phyloP scores from a whole-genome alignment of 2,113 vertebrate species.

The Pyxicephalus adspersus region DNA sequence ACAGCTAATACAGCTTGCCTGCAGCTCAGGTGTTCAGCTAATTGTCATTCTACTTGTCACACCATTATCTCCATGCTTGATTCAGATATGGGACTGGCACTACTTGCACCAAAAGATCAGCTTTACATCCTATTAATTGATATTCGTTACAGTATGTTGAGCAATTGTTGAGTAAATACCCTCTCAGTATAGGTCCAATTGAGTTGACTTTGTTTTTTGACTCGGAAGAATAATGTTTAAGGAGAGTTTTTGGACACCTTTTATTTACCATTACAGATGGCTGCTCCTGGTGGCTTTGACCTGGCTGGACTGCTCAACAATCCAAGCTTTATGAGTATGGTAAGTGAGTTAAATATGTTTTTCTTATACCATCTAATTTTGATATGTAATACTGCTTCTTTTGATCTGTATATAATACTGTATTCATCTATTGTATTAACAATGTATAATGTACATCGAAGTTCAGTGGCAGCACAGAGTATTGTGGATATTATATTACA shows the following conservation, averaged over 20 bases:
- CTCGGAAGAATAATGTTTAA: not conserved
- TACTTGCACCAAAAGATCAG: too few relatives aligned
- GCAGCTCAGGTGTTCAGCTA: too few relatives aligned
- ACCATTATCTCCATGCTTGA: too few relatives aligned
- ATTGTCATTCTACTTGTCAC: too few relatives aligned
- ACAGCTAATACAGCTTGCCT: too few relatives aligned
- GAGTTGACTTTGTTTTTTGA: not conserved
- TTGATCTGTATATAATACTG: not conserved
- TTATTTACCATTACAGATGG: constrained; percentile 70
- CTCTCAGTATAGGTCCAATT: too few relatives aligned
- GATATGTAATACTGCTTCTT: not conserved
- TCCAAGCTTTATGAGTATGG: constrained; percentile 96
- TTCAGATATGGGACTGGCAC: too few relatives aligned
- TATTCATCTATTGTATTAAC: too few relatives aligned
- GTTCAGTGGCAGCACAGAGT: not conserved
- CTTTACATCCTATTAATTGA: too few relatives aligned
- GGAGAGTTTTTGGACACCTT: not conserved
- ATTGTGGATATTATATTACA: too few relatives aligned
- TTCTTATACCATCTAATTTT: not conserved
- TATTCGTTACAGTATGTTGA: too few relatives aligned
- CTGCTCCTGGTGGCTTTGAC: constrained; percentile 85
- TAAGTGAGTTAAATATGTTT: constrained; percentile 60
- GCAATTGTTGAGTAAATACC: too few relatives aligned
- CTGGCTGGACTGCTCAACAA: constrained; percentile 91
- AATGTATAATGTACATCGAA: not conserved